Evolutionary conservation across 2,797 vertebrate species (phyloP), one percentile per base, ranked within the genome.

Genomic region (Hippoglossus hippoglossus): DNA sequence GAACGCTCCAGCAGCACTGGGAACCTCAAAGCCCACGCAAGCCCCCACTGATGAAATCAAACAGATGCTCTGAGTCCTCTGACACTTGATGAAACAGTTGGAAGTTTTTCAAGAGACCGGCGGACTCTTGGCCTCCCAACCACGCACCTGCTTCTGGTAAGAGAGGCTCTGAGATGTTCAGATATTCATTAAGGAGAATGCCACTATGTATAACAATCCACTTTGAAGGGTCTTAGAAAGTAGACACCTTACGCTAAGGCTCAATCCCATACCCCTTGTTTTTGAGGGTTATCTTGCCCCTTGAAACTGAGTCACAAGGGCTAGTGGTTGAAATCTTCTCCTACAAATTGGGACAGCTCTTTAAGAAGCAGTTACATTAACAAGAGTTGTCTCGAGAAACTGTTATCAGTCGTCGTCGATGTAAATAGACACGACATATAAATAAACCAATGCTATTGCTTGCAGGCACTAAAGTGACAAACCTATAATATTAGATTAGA

Each of bases 51-150:
- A 86, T 61, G 74, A 74, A 77, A 86, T 81, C 84, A 59, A 83
- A 85, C 88, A 89, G 88, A 87, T 91, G 90, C 63, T 86, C 67
- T 1, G n/a, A 79, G 60, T 77, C 84, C 79, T 79, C 69, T 65
- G 80, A 89, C 75, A 73, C 75, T 76, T 63, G 71, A 83, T 84
- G 83, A 84, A 89, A 80, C 78, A 79, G 79, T 87, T 83, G 77
- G 80, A 84, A 51, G 73, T 82, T 84, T 86, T 83, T 87, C 81
- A 71, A 77, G n/a, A 76, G 82, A 78, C 44, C 0, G 24, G 19
- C 65, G 18, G 50, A 80, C 66, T 80, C 55, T 70, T 62, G 76
- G 81, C 77, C 78, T 81, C 63, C 36, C 59, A 53, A 50, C 47
- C 63, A 67, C 12, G 2, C 86, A 90, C 82, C 86, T 91, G 87